phyloP scores from a whole-genome alignment of 64 coral and sea anemone genomes.

The Stichodactyla helianthus region DNA sequence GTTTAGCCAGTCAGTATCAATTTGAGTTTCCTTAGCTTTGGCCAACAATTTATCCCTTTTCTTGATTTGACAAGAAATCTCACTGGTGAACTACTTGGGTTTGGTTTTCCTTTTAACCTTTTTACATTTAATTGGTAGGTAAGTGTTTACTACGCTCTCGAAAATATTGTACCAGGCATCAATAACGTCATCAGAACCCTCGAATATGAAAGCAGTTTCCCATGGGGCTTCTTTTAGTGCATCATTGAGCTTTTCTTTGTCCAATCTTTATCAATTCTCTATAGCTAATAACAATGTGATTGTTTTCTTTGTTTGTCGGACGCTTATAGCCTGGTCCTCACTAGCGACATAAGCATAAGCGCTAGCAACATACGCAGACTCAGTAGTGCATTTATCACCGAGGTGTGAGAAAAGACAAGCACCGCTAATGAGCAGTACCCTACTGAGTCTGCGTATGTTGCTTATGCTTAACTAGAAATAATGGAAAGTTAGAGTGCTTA shows the following conservation, averaged over 20 bases:
- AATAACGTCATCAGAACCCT: constrained; percentile 31
- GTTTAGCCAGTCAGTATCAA: background rate
- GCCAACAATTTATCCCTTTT: background rate
- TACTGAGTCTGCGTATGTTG: no score
- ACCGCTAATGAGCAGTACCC: no score
- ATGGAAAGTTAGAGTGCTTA: no score
- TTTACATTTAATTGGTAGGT: constrained; percentile 36
- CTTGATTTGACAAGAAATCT: constrained; percentile 8
- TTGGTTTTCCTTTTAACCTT: background rate
- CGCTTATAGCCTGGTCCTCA: constrained; percentile 51
- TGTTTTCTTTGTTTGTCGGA: background rate
- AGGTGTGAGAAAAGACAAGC: no score
- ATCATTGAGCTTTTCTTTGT: constrained; percentile 15
- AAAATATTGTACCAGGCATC: constrained; percentile 42
- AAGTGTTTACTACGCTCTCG: background rate
- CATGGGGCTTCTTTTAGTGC: constrained; percentile 34
- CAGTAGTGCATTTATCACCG: no score
- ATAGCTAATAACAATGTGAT: constrained; percentile 11
- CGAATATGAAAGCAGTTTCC: constrained; percentile 54
- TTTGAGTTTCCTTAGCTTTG: background rate
- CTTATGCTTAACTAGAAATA: no score
- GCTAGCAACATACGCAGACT: no score
- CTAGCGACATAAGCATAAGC: no score
- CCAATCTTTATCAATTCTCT: constrained; percentile 27
- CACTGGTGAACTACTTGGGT: constrained; percentile 25